phyloP scores from a whole-genome alignment of 1,140 invertebrate genomes.

The Dendrolimus punctatus region DNA sequence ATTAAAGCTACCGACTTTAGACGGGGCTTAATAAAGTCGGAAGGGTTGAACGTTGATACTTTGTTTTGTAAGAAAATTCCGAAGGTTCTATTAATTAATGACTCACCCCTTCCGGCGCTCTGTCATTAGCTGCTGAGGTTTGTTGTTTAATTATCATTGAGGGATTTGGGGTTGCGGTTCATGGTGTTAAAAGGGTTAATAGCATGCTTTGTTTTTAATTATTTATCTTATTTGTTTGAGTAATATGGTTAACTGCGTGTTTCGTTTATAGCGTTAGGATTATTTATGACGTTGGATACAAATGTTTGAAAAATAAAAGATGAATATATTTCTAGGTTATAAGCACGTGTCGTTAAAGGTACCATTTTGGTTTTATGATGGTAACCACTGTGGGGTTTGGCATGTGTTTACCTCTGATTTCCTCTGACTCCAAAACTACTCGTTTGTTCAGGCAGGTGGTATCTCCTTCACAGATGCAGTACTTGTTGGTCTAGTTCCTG shows the following conservation, averaged over 20 bases:
- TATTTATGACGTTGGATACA: too few relatives aligned
- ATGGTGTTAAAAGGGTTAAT: slow-evolving; percentile 27
- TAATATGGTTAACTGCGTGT: not conserved
- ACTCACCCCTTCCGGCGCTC: slow-evolving; percentile 42
- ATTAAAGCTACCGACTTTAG: slow-evolving; percentile 41
- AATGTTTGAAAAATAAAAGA: too few relatives aligned
- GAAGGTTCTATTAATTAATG: slow-evolving; percentile 56
- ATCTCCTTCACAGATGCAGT: too few relatives aligned
- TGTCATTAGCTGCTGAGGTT: slow-evolving; percentile 52
- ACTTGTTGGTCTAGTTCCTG: too few relatives aligned
- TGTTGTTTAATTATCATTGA: slow-evolving; percentile 38
- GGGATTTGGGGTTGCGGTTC: slow-evolving; percentile 30
- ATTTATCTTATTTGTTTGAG: slow-evolving; percentile 4
- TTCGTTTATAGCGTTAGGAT: too few relatives aligned
- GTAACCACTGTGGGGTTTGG: too few relatives aligned
- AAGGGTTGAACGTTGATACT: slow-evolving; percentile 63
- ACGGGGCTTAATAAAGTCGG: slow-evolving; percentile 31
- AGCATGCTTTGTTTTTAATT: slow-evolving; percentile 8
- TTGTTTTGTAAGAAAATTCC: slow-evolving; percentile 56
- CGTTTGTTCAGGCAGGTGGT: too few relatives aligned
- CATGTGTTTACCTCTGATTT: too few relatives aligned
- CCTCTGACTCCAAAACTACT: too few relatives aligned
- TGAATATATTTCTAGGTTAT: too few relatives aligned
- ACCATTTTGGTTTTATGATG: too few relatives aligned
- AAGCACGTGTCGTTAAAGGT: too few relatives aligned